phyloP scores from a whole-genome alignment of 2,113 vertebrate species.

The Syngnathoides biaculeatus region DNA sequence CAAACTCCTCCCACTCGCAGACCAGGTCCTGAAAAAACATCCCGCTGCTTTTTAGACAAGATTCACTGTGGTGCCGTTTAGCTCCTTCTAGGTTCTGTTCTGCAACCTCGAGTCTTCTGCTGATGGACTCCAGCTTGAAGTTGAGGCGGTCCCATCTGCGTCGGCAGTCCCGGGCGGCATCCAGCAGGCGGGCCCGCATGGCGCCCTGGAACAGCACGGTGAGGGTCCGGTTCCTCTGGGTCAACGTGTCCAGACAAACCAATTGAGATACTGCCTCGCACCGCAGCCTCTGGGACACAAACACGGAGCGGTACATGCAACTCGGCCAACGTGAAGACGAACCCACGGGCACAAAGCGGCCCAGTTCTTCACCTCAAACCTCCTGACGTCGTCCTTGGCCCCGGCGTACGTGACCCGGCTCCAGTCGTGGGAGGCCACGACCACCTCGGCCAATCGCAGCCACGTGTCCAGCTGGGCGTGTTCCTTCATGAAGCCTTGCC shows the following conservation, averaged over 20 bases:
- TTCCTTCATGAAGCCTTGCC: conserved; percentile 72
- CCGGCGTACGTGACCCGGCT: conserved; percentile 41
- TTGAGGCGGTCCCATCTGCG: conserved; percentile 66
- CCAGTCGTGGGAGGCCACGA: conserved; percentile 28
- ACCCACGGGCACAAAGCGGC: neutral
- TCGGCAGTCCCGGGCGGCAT: conserved; percentile 52
- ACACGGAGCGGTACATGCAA: too few species aligned
- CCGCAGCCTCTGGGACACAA: conserved; percentile 54
- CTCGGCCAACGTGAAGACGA: too few species aligned
- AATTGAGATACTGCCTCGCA: conserved; percentile 58
- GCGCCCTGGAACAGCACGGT: conserved; percentile 40
- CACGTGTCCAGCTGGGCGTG: conserved; percentile 68
- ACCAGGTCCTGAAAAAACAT: conserved; percentile 61
- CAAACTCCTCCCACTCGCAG: conserved; percentile 74
- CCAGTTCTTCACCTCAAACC: conserved; percentile 63
- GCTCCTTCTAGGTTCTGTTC: neutral
- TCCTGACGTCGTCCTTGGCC: conserved; percentile 65
- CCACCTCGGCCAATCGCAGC: conserved; percentile 64
- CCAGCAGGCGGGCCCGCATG: conserved; percentile 50
- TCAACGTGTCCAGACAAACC: conserved; percentile 69
- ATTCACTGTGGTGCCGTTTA: too few species aligned
- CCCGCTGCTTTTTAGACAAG: neutral
- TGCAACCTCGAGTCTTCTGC: conserved; percentile 54
- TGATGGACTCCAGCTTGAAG: conserved; percentile 45
- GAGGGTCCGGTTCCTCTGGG: conserved; percentile 59